Evolutionary conservation across 1,140 invertebrate species (phyloP), one percentile per base, ranked within the genome.

Genomic region (Diabrotica virgifera): DNA sequence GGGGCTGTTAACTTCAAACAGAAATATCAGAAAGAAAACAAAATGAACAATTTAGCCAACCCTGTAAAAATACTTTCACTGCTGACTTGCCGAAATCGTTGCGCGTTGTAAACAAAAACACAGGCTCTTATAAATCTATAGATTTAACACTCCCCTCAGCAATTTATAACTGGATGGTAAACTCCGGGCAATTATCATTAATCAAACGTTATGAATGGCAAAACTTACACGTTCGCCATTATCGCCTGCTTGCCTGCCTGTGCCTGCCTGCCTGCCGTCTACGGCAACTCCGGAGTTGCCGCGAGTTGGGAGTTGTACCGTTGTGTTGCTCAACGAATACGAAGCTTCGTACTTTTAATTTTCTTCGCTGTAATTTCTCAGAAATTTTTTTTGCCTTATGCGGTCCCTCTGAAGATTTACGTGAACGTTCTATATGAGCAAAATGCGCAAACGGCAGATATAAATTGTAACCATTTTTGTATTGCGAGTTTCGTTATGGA

Each of bases 161-260:
- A 73, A 74, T 75, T 75, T 74, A 74, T 71, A 71, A 74, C 74
- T 73, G 70, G 66, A 74, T 74, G 69, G 63, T 69, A 63, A 46
- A 64, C 71, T 64, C 52, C 57, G 68, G 62, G 71, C 71, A 76
- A 76, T 76, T 76, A 76, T 76, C 74, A 76, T 76, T 76, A 76
- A 76, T 76, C 74, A 76, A 69, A 70, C 62, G 72, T 76, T 76
- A 76, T 76, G 74, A 76, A 76, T 76, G 74, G 74, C 66, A 70
- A 74, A 76, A 76, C 72, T 76, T 76, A 66, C 69, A 73, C 70
- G 64, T 71, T 67, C 69, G 69, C 66, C 50, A 24, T 59, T 46
- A 40, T 40, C 40, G 59, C 13, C 40, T 35, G 50, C 52, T 14
- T 36, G 7, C 14, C 59, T 13, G 57, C 13, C 12, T 24, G 50